Base-by-base conservation (phyloP, 2,888 invertebrate species). In the Julus scandinavius region DNA sequence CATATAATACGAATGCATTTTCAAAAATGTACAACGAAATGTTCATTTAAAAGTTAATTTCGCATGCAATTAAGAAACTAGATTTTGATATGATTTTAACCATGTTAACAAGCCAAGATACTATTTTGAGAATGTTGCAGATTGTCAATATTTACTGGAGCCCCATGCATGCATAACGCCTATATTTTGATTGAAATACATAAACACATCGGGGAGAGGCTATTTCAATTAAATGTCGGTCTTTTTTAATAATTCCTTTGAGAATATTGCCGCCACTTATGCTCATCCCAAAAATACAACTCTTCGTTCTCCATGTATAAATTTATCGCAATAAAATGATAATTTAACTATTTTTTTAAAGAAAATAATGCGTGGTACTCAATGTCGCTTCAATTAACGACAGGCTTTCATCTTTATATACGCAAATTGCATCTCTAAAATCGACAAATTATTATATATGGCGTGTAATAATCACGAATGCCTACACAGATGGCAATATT, bases 151-250 rank as follows among this genome's bases (percentile, higher is more conserved):
- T 29, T 29, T 49, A 49, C 49, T 49, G 49, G 49, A 11, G 11
- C 1, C n/a, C n/a, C n/a, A n/a, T 49, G 11, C 49, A 13, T 5
- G 17, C 17, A 54, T 11, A 13, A 15, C 11, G 54, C 54, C 17
- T 6, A 54, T 54, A 45, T 45, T 45, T 45, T 45, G 29, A 1
- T 72, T 9, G 13, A 38, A 80, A 80, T 80, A 80, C 13, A 11
- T 38, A 80, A 11, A 29, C 45, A 45, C 80, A 80, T 38, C 15
- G 29, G 80, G 80, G 20, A 80, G 38, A 29, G 80, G 20, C 80
- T 80, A 80, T 38, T 80, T 80, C 80, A 38, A 80, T 80, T 80
- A 80, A 80, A 38, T 38, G 38, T 80, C 80, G 80, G 80, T 38
- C 80, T 38, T 38, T 38, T 80, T 80, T 29, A 72, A 38, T 80